Evolutionary conservation across 1,140 invertebrate genomes (phyloP).

Genomic region (Procambarus virginalis): DNA sequence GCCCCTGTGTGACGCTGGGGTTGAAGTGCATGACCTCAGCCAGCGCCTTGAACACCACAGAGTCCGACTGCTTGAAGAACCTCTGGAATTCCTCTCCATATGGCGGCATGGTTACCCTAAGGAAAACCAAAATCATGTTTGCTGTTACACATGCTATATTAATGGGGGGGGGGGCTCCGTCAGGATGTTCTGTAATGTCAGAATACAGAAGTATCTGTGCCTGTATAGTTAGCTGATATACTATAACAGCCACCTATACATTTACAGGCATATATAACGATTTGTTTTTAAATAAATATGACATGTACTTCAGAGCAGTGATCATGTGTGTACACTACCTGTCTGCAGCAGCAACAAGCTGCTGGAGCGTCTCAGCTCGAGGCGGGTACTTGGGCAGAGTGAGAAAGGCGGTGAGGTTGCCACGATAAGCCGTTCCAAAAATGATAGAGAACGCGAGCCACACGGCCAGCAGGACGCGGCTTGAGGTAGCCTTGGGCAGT

Average conservation of each 20-base stretch:
- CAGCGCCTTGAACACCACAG: background rate
- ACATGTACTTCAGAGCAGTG: too few species aligned
- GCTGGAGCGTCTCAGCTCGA: slow-evolving; percentile 18
- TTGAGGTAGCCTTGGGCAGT: background rate
- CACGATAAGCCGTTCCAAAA: slow-evolving; percentile 10
- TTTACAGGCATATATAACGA: too few species aligned
- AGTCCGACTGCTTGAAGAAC: slow-evolving; percentile 11
- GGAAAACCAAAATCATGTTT: background rate
- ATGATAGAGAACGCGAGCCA: slow-evolving; percentile 37
- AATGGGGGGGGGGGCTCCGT: too few species aligned
- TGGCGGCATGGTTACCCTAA: slow-evolving; percentile 17
- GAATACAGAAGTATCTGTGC: too few species aligned
- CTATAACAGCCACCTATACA: too few species aligned
- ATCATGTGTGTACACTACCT: background rate
- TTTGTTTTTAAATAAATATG: too few species aligned
- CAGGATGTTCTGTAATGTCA: too few species aligned
- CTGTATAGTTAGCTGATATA: too few species aligned
- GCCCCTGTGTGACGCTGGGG: background rate
- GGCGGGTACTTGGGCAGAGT: slow-evolving; percentile 51
- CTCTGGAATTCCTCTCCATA: background rate
- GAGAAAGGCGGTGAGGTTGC: slow-evolving; percentile 48
- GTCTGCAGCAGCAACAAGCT: slow-evolving; percentile 9
- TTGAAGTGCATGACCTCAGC: background rate
- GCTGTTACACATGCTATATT: too few species aligned
- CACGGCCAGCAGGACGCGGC: background rate